phyloP scores from a whole-genome alignment of 2,113 vertebrate genomes.

The Cyrtonyx montezumae region DNA sequence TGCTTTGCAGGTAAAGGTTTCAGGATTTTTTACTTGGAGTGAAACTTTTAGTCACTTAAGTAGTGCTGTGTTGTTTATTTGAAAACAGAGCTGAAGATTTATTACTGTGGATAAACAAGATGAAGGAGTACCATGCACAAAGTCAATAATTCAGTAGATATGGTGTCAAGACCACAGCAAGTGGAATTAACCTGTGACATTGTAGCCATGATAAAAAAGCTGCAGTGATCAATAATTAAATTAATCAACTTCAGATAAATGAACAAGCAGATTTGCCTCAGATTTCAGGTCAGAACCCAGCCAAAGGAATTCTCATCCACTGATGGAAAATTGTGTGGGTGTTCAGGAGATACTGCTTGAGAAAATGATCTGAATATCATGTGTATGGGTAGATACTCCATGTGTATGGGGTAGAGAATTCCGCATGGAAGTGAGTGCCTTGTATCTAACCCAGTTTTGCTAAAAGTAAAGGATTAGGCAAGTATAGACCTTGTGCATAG shows the following conservation, averaged over 20 bases:
- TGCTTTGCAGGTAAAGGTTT: background rate
- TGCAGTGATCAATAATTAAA: conserved; percentile 37
- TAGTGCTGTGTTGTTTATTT: background rate
- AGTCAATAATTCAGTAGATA: conserved; percentile 40
- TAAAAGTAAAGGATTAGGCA: background rate
- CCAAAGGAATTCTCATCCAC: background rate
- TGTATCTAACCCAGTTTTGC: background rate
- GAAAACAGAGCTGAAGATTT: conserved; percentile 22
- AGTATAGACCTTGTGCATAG: rapidly evolving
- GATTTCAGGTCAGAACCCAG: background rate
- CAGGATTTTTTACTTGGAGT: background rate
- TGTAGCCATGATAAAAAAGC: conserved; percentile 21
- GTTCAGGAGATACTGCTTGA: background rate
- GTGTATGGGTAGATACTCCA: too few species aligned
- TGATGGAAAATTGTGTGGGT: background rate
- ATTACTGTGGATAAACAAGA: conserved; percentile 35
- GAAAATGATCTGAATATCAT: background rate
- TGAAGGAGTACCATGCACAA: background rate
- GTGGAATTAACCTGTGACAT: conserved; percentile 47
- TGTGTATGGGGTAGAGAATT: rapidly evolving
- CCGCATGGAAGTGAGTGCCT: background rate
- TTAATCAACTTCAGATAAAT: conserved; percentile 52
- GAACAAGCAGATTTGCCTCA: conserved; percentile 18
- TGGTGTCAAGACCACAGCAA: background rate
- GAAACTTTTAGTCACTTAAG: background rate